These are phyloP conservation scores for Mesorhabditis spiculigera DNA, from an alignment of 2,888 invertebrate genomes.

Conservation along the genomic window DNA sequence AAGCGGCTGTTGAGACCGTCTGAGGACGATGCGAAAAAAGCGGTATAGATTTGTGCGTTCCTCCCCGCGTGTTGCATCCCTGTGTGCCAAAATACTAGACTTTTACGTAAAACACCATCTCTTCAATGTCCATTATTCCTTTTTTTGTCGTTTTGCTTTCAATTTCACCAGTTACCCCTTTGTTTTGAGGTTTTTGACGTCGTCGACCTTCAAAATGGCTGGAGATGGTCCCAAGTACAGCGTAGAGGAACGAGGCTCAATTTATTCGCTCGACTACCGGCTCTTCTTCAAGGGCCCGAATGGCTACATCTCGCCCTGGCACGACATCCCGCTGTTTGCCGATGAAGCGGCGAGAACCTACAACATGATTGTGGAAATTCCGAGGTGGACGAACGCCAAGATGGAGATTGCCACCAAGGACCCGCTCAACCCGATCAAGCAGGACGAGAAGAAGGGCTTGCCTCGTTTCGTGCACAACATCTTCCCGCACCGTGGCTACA, in stretches of 20 bases:
- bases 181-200: background rate
- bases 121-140: too few relatives aligned
- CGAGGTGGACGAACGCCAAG: constrained; percentile 98
- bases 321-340: constrained; percentile 91
- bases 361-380: constrained; percentile 98
- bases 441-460: constrained; percentile 94
- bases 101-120: too few relatives aligned
- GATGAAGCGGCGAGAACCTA: constrained; percentile 69
- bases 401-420: constrained; percentile 91
- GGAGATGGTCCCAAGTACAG: constrained; percentile 20
- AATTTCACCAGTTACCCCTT: background rate
- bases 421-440: constrained; percentile 91
- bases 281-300: constrained; percentile 72
- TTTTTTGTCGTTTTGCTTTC: too few relatives aligned
- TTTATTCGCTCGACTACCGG: constrained; percentile 79
- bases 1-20: too few relatives aligned
- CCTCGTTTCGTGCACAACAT: constrained; percentile 91
- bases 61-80: too few relatives aligned
- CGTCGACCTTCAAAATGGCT: background rate
- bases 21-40: too few relatives aligned
- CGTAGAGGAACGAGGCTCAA: constrained; percentile 68
- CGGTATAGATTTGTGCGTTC: too few relatives aligned
- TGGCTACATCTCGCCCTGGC: constrained; percentile 87
- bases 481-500: constrained; percentile 98
- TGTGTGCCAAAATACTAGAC: too few relatives aligned